Evolutionary conservation across 30 jellyfish, hydroid and myxozoan species (phyloP), one percentile per base, ranked within the genome.

Genomic region (Nemopilema nomurai): DNA sequence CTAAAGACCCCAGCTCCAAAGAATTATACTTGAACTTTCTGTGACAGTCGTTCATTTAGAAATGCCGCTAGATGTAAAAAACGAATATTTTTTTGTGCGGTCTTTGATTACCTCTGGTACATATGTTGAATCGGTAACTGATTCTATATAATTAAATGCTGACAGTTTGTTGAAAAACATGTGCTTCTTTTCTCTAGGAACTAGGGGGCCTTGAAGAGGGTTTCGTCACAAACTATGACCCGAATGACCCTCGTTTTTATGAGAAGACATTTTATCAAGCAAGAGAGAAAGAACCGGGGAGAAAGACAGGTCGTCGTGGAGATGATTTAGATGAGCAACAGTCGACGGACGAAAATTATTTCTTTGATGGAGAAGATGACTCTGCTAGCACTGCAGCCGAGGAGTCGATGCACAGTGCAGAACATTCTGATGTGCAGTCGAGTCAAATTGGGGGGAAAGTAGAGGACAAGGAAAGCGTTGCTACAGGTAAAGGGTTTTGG

Each of bases 191-290:
- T 70, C 25, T 76, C 16, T 67, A 83, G 91, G 80, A 83, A 24
- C 32, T 83, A 1, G 91, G 57, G 4, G 70, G 74, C 0, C 30
- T 83, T 16, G 91, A 83, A 7, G 91, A 83, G 28, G 80, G 91
- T 3, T 83, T 83, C 32, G 85, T 83, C 74, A 83, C 85, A 19
- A 83, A 83, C 80, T 83, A 22, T 63, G 84, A 83, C 57, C 85
- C 91, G 25, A 67, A 62, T 57, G 69, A 68, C 49, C 81, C 79
- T 1, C 62, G 53, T 27, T 31, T 65, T 24, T 49, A 66, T 24
- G 82, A 22, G 0, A 69, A 69, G 25, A 16, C 77, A 69, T 69
- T 20, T 28, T 20, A 22, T 65, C 51, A 69, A 18, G 90, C 69
- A 27, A 27, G n/a, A 67, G 82, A 67, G 27, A 52, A 67, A 16